phyloP scores from a whole-genome alignment of 2,797 vertebrate species.

The Pseudochaenichthys georgianus region DNA sequence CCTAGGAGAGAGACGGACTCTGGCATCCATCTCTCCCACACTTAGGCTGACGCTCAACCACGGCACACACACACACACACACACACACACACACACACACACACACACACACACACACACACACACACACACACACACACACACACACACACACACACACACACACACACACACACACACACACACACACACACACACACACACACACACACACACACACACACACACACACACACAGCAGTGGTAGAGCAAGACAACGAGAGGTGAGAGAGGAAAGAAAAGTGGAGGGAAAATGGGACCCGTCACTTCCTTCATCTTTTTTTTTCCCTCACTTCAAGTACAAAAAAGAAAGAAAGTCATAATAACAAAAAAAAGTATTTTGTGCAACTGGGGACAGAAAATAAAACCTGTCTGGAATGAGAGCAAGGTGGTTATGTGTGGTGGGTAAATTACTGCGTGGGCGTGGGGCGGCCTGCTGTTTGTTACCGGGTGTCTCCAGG shows the following conservation, averaged over 20 bases:
- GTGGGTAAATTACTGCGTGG: slow-evolving; percentile 70
- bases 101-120: too few species aligned
- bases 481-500: slow-evolving; percentile 74
- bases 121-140: too few species aligned
- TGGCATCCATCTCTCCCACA: slow-evolving; percentile 85
- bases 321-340: slow-evolving; percentile 45
- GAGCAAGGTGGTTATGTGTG: slow-evolving; percentile 70
- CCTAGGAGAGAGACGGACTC: slow-evolving; percentile 78
- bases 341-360: slow-evolving; percentile 46
- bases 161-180: not conserved
- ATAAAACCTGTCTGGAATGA: slow-evolving; percentile 56
- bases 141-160: too few species aligned
- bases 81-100: too few species aligned
- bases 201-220: slow-evolving; percentile 37
- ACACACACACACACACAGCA: slow-evolving; percentile 38
- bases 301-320: slow-evolving; percentile 72
- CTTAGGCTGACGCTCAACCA: slow-evolving; percentile 67
- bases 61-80: slow-evolving; percentile 25
- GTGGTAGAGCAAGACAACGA: slow-evolving; percentile 60
- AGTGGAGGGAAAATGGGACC: slow-evolving; percentile 73
- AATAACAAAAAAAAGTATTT: slow-evolving; percentile 63
- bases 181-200: slow-evolving; percentile 25
- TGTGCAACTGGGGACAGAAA: slow-evolving; percentile 44
- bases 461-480: slow-evolving; percentile 67
- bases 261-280: slow-evolving; percentile 69